Evolutionary conservation across 2,113 vertebrate genomes (phyloP).

Genomic region (Mixornis gularis): DNA sequence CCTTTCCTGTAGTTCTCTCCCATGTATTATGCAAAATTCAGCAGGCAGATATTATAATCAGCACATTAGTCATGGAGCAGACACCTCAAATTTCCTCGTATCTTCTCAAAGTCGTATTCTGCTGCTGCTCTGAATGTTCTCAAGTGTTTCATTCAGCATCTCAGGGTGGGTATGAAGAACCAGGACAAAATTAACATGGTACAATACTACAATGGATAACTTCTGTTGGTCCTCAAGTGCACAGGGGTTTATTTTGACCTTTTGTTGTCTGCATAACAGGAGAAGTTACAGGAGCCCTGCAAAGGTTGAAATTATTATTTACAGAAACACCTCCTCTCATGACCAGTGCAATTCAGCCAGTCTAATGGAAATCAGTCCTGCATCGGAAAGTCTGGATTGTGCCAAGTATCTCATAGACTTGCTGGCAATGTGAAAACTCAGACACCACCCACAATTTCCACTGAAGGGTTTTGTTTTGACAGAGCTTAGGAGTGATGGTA

Average conservation of each 20-base stretch:
- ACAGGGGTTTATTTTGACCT: background rate
- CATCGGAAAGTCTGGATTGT: background rate
- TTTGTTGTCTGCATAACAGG: background rate
- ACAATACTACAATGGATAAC: rapidly evolving
- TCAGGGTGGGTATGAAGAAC: background rate
- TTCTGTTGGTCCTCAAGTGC: background rate
- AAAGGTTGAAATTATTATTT: background rate
- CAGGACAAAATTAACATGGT: background rate
- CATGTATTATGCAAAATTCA: constrained; percentile 40
- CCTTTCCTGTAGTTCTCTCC: background rate
- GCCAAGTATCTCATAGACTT: background rate
- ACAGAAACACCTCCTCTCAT: background rate
- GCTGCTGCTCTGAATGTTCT: background rate
- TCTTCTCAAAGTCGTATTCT: background rate
- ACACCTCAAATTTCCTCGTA: background rate
- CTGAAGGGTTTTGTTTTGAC: background rate
- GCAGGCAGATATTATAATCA: constrained; percentile 22
- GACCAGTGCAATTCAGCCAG: background rate
- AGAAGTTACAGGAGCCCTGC: background rate
- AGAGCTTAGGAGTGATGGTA: background rate
- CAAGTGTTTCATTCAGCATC: rapidly evolving
- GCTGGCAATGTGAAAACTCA: background rate
- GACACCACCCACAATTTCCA: background rate
- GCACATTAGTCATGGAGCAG: background rate
- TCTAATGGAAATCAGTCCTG: background rate